Evolutionary conservation across 2,113 vertebrate genomes (phyloP), one percentile per base, ranked within the genome.

Genomic region (Solea senegalensis): DNA sequence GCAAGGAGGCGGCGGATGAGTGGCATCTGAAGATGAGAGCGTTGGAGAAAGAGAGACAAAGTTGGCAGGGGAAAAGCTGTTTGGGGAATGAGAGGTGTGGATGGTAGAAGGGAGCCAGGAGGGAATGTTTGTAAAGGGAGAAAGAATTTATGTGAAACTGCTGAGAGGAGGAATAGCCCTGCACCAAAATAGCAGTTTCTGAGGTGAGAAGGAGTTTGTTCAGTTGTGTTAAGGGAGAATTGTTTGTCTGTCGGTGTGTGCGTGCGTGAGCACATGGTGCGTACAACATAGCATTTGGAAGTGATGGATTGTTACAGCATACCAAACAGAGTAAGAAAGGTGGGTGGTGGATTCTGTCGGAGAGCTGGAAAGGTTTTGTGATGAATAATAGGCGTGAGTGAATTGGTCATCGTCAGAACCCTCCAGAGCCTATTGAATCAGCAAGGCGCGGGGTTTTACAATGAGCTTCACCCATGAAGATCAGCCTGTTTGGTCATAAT

Each of bases 361-460:
- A 89, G 79, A 75, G 84, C 65, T 65, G 87, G 76, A 89, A 88
- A 88, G 85, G 79, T 80, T 88, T 83, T 90, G 88, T 90, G 91
- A 91, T 91, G 90, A 90, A 91, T 91, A 91, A 91, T 85, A 84
- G 78, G 82, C 81, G 84, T 78, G 81, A 89, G 87, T 90, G 88
- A 90, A 90, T 91, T 88, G 88, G 88, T 91, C 91, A 90, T 92
- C 88, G 88, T 89, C 89, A 89, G 69, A 90, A 80, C 85, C 73
- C 87, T 86, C 90, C 60, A 81, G 81, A 82, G 82, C 83, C 80
- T 72, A 86, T 89, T 89, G 90, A 89, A 91, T 89, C 82, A 83
- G 86, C 85, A 74, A 80, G 70, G 74, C 69, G 69, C 46, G 21
- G 82, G 78, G 70, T 85, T 90, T 87, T 83, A 84, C 89, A 86